These are phyloP conservation scores for Plutella xylostella DNA, from an alignment of 2,888 invertebrate genomes.

Conservation along the genomic window DNA sequence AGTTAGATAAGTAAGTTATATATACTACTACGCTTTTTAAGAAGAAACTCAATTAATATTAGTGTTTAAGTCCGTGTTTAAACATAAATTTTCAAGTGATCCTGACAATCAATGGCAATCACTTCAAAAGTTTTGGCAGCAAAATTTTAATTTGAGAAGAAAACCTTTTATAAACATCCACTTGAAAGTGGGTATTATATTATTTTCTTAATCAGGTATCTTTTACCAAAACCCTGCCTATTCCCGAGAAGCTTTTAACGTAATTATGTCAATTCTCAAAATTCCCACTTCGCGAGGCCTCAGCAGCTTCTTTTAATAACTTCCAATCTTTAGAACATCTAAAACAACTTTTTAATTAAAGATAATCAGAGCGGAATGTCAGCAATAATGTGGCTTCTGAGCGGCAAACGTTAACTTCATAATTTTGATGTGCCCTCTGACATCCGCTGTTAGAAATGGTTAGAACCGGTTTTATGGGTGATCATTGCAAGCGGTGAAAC, in stretches of 20 bases:
- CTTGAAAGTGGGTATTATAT: neutral
- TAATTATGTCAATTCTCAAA: conserved; percentile 55
- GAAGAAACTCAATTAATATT: too few relatives aligned
- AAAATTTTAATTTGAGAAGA: too few relatives aligned
- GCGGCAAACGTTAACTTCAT: conserved; percentile 46
- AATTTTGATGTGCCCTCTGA: conserved; percentile 44
- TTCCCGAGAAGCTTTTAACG: conserved; percentile 37
- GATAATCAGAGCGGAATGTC: conserved; percentile 56
- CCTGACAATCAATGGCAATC: too few relatives aligned
- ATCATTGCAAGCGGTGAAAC: conserved; percentile 56
- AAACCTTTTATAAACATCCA: neutral
- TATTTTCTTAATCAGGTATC: conserved; percentile 7
- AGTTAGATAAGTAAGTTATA: too few relatives aligned
- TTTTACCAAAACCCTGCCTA: conserved; percentile 17
- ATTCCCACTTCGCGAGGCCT: conserved; percentile 46
- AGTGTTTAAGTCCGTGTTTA: too few relatives aligned
- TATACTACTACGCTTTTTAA: too few relatives aligned
- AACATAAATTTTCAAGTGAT: too few relatives aligned
- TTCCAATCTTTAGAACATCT: conserved; percentile 46
- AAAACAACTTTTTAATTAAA: conserved; percentile 64
- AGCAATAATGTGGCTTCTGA: conserved; percentile 52
- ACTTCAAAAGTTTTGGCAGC: too few relatives aligned
- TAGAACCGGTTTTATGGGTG: conserved; percentile 55
- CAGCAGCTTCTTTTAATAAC: conserved; percentile 59
- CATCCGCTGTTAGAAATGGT: too few relatives aligned